Evolutionary conservation across 2,113 vertebrate species (phyloP).

Genomic region (Tenrec ecaudatus): DNA sequence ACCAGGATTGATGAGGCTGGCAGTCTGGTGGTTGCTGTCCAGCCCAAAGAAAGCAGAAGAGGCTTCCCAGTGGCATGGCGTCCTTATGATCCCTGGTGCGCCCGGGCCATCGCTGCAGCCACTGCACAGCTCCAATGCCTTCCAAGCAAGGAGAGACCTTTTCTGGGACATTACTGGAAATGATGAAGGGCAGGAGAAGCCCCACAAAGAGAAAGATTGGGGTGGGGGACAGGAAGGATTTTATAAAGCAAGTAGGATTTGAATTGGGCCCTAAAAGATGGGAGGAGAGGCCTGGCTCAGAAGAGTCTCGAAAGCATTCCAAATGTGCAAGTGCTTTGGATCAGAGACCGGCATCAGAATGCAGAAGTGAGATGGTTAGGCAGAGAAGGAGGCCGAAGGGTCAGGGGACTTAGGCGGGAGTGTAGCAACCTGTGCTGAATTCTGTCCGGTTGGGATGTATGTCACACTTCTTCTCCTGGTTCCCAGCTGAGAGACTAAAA

Average conservation of each 20-base stretch:
- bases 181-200: neutral
- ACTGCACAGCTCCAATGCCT: neutral
- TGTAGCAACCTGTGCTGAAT: constrained; percentile 6
- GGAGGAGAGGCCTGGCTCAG: neutral
- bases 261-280: neutral
- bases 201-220: neutral
- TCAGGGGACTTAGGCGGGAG: constrained; percentile 24
- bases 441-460: neutral
- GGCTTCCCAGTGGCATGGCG: neutral
- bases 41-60: neutral
- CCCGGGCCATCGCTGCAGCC: neutral
- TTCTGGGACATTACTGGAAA: neutral
- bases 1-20: neutral
- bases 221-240: neutral
- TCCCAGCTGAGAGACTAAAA: neutral
- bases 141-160: neutral
- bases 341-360: neutral
- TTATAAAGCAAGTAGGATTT: constrained; percentile 15
- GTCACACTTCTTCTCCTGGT: neutral
- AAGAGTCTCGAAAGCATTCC: neutral
- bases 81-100: neutral
- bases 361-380: neutral
- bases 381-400: constrained; percentile 34
- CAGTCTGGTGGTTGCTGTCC: neutral
- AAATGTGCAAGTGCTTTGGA: neutral